Conservation (phyloP, 64 coral and sea anemone genomes). For the Porites australiensis region DNA sequence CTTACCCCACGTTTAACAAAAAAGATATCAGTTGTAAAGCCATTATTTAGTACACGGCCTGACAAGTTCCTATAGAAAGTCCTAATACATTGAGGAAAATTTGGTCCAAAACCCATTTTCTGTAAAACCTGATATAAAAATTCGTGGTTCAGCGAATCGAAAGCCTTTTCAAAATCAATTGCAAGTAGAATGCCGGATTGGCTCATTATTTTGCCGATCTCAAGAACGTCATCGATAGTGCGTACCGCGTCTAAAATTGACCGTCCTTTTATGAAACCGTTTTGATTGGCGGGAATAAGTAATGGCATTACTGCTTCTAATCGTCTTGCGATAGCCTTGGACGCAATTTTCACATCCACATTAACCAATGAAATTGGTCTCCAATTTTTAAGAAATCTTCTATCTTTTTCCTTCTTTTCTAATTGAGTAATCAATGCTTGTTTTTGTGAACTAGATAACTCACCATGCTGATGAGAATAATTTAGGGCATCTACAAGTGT, state of each 20-base stretch:
- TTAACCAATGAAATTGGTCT: conserved; percentile 9
- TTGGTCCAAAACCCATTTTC: neutral
- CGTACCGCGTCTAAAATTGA: neutral
- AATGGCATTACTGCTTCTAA: too few relatives aligned
- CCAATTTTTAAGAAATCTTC: neutral
- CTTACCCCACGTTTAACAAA: conserved; percentile 26
- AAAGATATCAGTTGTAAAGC: conserved; percentile 21
- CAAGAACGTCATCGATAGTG: neutral
- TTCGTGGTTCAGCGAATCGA: neutral
- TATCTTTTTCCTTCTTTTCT: neutral
- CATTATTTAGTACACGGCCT: neutral
- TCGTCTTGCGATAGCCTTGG: neutral
- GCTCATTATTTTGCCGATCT: neutral
- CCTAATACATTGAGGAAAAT: neutral
- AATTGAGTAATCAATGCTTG: neutral
- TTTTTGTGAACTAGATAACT: conserved; percentile 11
- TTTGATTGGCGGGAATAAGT: neutral
- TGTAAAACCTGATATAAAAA: neutral
- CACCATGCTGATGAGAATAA: neutral
- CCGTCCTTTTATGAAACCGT: neutral
- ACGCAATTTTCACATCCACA: conserved; percentile 16
- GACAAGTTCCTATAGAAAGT: too few relatives aligned
- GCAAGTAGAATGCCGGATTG: neutral
- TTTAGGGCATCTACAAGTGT: neutral
- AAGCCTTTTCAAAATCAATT: neutral